These are phyloP conservation scores for Drosophila fuyamai DNA, from an alignment of 1,140 invertebrate genomes.

Conservation along the genomic window DNA sequence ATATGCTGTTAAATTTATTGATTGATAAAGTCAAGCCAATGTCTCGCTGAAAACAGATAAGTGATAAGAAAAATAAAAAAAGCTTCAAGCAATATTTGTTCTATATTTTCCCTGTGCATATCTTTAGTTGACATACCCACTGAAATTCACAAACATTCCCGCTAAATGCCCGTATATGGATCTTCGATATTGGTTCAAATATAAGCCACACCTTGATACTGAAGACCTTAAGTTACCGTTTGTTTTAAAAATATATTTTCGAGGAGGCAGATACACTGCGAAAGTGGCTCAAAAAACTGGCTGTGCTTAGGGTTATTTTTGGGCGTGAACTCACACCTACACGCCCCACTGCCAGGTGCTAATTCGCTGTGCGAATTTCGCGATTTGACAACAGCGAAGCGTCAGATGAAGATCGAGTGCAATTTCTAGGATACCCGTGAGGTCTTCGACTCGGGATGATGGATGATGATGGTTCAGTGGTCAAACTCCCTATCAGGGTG, in stretches of 20 bases:
- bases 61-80: conserved; percentile 6
- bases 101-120: background rate
- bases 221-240: conserved; percentile 15
- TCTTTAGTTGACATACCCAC: background rate
- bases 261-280: conserved; percentile 8
- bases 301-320: conserved; percentile 27
- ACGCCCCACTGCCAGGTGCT: conserved; percentile 20
- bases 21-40: background rate
- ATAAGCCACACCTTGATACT: background rate
- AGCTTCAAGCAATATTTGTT: conserved; percentile 2
- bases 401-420: conserved; percentile 27
- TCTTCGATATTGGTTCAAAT: background rate
- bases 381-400: conserved; percentile 1
- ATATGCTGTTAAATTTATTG: conserved; percentile 4
- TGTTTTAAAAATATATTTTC: conserved; percentile 6
- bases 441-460: conserved; percentile 9
- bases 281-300: conserved; percentile 5
- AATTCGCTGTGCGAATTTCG: conserved; percentile 37
- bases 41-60: background rate
- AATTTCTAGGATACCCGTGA: conserved; percentile 14
- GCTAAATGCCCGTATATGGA: background rate
- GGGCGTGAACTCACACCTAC: conserved; percentile 45
- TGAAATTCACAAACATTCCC: background rate
- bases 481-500: conserved; percentile 26
- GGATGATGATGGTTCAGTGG: conserved; percentile 21